These are phyloP conservation scores for Paracentrotus lividus DNA, from an alignment of 53 echinoderm and acorn worm genomes.

Conservation along the genomic window DNA sequence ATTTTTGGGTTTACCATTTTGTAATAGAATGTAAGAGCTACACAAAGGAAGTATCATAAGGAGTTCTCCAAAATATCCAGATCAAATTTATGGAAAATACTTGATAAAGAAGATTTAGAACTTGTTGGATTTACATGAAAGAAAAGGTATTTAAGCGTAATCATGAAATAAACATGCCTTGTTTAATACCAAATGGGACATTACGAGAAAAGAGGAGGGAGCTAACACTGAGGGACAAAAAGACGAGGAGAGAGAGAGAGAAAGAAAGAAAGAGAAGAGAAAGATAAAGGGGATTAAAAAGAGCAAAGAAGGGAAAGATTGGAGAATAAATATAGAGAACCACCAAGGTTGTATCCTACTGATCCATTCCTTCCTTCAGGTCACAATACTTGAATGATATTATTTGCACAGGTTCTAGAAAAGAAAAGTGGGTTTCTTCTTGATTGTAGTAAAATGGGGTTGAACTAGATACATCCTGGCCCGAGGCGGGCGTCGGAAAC, in stretches of 20 bases:
- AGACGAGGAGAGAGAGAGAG: neutral
- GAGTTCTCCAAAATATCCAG: neutral
- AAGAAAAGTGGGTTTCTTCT: neutral
- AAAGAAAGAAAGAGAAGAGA: neutral
- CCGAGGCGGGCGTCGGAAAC: neutral
- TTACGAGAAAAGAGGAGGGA: neutral
- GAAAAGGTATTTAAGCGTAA: neutral
- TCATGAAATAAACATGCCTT: neutral
- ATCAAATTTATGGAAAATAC: neutral
- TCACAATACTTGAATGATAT: conserved; percentile 22
- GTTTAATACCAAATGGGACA: neutral
- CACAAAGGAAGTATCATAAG: neutral
- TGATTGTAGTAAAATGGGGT: conserved; percentile 40
- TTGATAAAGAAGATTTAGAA: neutral
- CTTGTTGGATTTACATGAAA: neutral
- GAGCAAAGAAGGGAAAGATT: neutral
- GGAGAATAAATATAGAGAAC: neutral
- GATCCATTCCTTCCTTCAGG: conserved; percentile 1
- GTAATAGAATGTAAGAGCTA: neutral
- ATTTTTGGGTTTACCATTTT: neutral
- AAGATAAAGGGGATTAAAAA: neutral
- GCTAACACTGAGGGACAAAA: neutral
- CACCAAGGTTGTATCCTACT: neutral
- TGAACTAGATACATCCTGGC: conserved; percentile 43
- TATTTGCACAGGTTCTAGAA: conserved; percentile 38